Percentiles rank a stretch among this genome's conserved stretches.
phyloP scores from a whole-genome alignment of 2,113 vertebrate species.

The Shinisaurus crocodilurus region DNA sequence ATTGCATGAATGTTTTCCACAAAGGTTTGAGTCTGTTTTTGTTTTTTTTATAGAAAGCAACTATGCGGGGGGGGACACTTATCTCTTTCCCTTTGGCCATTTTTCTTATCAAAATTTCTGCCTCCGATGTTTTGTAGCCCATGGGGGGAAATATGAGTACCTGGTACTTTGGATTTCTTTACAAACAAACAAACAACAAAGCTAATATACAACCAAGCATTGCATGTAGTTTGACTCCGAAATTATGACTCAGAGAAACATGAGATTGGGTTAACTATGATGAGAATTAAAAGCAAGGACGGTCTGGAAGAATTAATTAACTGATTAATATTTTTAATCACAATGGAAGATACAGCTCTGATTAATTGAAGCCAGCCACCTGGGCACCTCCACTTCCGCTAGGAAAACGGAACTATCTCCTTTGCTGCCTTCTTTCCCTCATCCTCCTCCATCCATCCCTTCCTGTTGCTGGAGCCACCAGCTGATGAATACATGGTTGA shows the following conservation, averaged over 20 bases:
- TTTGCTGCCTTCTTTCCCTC: no score
- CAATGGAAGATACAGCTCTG: background rate
- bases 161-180: background rate
- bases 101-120: no score
- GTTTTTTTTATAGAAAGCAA: background rate
- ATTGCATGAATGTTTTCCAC: background rate
- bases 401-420: background rate
- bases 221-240: background rate
- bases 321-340: background rate
- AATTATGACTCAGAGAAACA: background rate
- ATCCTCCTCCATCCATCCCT: background rate
- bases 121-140: background rate
- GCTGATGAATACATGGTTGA: background rate
- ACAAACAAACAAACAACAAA: no score
- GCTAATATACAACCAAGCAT: background rate
- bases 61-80: no score
- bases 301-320: constrained; percentile 7
- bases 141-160: background rate
- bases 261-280: background rate
- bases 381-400: background rate
- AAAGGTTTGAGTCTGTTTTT: background rate
- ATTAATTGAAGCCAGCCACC: constrained; percentile 2
- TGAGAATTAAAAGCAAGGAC: background rate
- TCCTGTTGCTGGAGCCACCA: background rate
- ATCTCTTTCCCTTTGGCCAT: no score